These are phyloP conservation scores for Bombus cullumanus DNA, from an alignment of 1,140 invertebrate genomes.

Conservation along the genomic window DNA sequence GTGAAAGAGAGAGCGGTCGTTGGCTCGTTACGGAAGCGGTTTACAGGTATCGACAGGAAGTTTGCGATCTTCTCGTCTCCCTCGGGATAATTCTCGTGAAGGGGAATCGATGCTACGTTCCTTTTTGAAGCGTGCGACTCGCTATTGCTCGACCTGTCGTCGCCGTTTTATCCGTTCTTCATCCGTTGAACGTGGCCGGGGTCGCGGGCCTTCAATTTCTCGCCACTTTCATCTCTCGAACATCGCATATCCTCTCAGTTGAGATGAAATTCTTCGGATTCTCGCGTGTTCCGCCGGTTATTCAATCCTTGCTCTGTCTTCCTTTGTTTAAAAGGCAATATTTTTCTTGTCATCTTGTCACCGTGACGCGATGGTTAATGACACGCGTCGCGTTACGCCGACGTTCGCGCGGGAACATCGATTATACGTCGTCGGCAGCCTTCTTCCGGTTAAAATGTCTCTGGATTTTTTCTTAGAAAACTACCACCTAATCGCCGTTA, in stretches of 20 bases:
- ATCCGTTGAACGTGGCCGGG: not conserved
- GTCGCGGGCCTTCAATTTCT: constrained; percentile 8
- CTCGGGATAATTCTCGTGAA: constrained; percentile 28
- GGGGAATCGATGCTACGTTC: not conserved
- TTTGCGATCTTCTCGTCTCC: not conserved
- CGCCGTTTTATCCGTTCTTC: not conserved
- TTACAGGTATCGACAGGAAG: constrained; percentile 29
- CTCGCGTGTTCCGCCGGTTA: not conserved
- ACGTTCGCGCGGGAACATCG: not conserved
- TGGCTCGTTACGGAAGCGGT: not conserved
- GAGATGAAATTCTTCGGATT: not conserved
- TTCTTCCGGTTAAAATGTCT: not conserved
- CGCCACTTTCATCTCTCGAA: constrained; percentile 4
- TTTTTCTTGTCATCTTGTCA: constrained; percentile 2
- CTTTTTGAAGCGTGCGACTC: constrained; percentile 15
- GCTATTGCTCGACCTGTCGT: not conserved
- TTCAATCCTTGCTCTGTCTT: not conserved
- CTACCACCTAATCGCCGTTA: too few relatives aligned
- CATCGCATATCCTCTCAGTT: not conserved
- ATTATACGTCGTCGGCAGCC: constrained; percentile 16
- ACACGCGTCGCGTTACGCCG: constrained; percentile 1
- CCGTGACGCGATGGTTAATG: not conserved
- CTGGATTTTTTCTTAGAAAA: too few relatives aligned
- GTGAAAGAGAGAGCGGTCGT: not conserved
- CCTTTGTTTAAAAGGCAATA: not conserved